A percentile compares a stretch with the other conserved stretches of the same genome.
phyloP scores from a whole-genome alignment of 1,140 invertebrate genomes.

The Xylocopa sonorina region DNA sequence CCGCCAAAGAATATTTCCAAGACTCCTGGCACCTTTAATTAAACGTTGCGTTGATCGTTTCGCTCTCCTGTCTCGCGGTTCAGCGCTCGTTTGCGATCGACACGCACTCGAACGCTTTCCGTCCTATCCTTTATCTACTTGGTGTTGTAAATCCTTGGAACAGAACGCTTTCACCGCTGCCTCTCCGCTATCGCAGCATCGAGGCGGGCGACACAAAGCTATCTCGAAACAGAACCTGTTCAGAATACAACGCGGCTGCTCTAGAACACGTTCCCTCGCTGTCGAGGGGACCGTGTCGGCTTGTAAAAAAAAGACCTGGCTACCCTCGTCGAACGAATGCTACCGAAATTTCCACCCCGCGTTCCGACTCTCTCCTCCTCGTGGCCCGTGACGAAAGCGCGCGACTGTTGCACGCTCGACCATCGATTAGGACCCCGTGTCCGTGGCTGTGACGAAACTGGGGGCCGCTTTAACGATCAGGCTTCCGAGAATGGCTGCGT shows the following conservation, averaged over 20 bases:
- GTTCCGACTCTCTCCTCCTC: too few relatives aligned
- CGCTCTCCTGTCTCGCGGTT: not conserved
- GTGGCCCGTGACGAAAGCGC: not conserved
- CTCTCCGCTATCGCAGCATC: too few relatives aligned
- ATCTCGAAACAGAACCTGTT: too few relatives aligned
- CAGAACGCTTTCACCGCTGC: too few relatives aligned
- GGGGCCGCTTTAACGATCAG: not conserved
- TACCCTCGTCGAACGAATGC: not conserved
- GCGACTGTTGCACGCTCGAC: slow-evolving; percentile 15
- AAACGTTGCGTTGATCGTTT: slow-evolving; percentile 21
- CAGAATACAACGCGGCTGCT: too few relatives aligned
- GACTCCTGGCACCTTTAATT: slow-evolving; percentile 29
- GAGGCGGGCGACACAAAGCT: too few relatives aligned
- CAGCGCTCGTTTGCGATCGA: not conserved
- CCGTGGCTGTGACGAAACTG: not conserved
- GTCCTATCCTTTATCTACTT: too few relatives aligned
- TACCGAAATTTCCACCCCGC: not conserved
- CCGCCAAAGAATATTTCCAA: slow-evolving; percentile 40
- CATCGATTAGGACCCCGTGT: not conserved
- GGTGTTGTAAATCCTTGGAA: too few relatives aligned
- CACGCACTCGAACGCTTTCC: too few relatives aligned
- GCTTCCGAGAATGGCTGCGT: not conserved
- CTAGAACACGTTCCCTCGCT: not conserved
- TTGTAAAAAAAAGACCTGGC: too few relatives aligned
- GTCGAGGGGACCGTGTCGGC: not conserved